These are phyloP conservation scores for Drosophila mauritiana DNA, from an alignment of 1,140 invertebrate genomes.

Conservation along the genomic window DNA sequence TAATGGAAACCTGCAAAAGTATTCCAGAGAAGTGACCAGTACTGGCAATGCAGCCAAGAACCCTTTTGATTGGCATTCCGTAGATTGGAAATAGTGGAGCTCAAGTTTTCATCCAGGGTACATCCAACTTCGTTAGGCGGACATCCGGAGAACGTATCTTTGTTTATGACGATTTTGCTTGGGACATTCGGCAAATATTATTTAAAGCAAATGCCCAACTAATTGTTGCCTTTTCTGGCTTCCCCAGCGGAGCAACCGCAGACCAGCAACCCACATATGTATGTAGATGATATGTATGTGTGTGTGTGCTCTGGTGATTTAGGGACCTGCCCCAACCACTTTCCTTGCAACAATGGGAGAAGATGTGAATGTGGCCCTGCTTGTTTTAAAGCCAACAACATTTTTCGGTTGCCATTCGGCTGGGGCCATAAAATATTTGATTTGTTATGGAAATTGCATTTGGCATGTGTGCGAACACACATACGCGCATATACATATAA, in stretches of 20 bases:
- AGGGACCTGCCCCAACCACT: constrained; percentile 14
- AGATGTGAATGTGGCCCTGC: background rate
- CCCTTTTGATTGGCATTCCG: no score
- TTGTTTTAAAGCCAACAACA: constrained; percentile 30
- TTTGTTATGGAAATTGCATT: constrained; percentile 79
- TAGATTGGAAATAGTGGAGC: background rate
- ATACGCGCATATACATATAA: background rate
- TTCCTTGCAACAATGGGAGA: constrained; percentile 17
- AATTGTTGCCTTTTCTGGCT: constrained; percentile 46
- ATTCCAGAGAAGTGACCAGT: no score
- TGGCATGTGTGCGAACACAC: constrained; percentile 18
- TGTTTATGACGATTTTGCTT: constrained; percentile 43
- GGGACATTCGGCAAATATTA: constrained; percentile 45
- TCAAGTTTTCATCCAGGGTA: constrained; percentile 4
- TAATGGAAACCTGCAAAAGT: no score
- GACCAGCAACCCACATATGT: background rate
- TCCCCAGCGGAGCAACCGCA: constrained; percentile 27
- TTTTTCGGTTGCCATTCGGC: constrained; percentile 56
- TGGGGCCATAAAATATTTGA: constrained; percentile 75
- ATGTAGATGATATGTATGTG: background rate
- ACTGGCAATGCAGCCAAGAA: no score
- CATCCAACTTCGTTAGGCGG: background rate
- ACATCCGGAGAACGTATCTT: constrained; percentile 1
- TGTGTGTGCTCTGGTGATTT: constrained; percentile 18
- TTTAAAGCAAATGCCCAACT: constrained; percentile 41